phyloP scores from a whole-genome alignment of 2,797 vertebrate species.

The Enteromius radiatus region DNA sequence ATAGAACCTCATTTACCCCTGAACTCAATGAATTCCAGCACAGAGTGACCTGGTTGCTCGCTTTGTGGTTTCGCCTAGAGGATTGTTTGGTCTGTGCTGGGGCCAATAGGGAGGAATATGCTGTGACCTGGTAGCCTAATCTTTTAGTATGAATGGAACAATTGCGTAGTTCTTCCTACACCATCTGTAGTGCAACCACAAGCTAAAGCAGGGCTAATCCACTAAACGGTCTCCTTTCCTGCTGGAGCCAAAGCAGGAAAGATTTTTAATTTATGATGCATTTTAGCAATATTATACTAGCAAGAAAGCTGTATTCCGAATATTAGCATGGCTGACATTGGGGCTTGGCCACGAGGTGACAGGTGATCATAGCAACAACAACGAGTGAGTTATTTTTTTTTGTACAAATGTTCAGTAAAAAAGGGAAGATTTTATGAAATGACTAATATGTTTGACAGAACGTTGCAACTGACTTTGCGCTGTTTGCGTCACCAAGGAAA shows the following conservation, averaged over 20 bases:
- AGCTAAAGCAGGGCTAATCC: conserved; percentile 46
- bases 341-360: background rate
- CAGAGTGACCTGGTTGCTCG: conserved; percentile 57
- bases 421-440: background rate
- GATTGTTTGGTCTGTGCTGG: conserved; percentile 42
- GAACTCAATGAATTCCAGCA: conserved; percentile 60
- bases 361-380: conserved; percentile 2
- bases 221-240: conserved; percentile 10
- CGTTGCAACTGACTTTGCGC: background rate
- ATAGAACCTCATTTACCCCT: conserved; percentile 71
- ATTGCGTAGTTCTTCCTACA: conserved; percentile 56
- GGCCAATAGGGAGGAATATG: conserved; percentile 27
- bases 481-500: background rate
- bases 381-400: background rate
- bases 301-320: background rate
- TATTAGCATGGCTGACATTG: background rate
- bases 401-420: background rate
- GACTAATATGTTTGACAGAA: background rate
- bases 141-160: conserved; percentile 64
- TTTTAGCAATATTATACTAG: background rate
- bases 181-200: conserved; percentile 57
- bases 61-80: conserved; percentile 65
- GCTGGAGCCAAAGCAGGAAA: background rate
- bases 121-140: conserved; percentile 53
- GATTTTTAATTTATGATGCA: background rate